phyloP scores from a whole-genome alignment of 2,113 vertebrate species.

The Zosterops pallidus region DNA sequence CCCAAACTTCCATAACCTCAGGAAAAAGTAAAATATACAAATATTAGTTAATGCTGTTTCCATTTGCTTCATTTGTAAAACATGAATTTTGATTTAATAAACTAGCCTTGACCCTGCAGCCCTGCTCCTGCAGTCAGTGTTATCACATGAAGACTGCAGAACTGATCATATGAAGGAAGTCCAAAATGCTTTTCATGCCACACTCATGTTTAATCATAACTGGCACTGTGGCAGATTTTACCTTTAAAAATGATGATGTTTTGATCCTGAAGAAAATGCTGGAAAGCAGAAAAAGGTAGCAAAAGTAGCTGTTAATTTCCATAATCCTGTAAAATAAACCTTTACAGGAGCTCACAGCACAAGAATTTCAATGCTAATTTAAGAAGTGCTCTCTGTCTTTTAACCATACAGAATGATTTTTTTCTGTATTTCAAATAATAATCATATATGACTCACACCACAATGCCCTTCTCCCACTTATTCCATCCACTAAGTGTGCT shows the following conservation, averaged over 20 bases:
- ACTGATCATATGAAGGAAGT: neutral
- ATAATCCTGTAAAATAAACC: neutral
- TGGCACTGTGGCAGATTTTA: neutral
- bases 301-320: neutral
- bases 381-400: neutral
- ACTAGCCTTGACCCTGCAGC: neutral
- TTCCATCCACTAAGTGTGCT: neutral
- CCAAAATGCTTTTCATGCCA: neutral
- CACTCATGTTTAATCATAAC: neutral
- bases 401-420: neutral
- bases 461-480: neutral
- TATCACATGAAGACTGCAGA: neutral
- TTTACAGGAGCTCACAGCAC: neutral
- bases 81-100: neutral
- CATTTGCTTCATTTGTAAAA: neutral
- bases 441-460: neutral
- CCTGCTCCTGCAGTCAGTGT: neutral
- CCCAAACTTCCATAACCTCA: neutral
- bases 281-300: neutral
- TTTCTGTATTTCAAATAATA: neutral
- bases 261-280: neutral
- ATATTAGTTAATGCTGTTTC: neutral
- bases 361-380: neutral
- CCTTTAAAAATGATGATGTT: neutral
- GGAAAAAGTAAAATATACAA: neutral